Evolutionary conservation across 2,797 vertebrate genomes (phyloP).

Genomic region (Hippopotamyrus pictus): DNA sequence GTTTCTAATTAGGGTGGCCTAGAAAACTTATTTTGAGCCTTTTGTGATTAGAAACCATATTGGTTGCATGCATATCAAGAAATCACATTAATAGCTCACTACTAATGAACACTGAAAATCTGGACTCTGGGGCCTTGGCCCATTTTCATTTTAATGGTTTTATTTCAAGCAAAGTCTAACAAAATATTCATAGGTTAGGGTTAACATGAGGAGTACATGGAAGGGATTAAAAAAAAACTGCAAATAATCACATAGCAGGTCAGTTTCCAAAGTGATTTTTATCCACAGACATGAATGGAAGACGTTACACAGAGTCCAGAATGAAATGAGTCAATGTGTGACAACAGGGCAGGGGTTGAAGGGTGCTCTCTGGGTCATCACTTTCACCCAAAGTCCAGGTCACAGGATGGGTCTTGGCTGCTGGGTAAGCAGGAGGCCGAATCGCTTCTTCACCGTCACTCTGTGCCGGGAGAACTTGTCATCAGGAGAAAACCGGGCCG

Average conservation of each 20-base stretch:
- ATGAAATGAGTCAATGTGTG: not conserved
- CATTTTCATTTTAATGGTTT: not conserved
- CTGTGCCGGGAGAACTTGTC: slow-evolving; percentile 84
- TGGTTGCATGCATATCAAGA: not conserved
- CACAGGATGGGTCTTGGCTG: slow-evolving; percentile 72
- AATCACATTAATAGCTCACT: slow-evolving; percentile 5
- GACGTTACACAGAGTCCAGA: not conserved
- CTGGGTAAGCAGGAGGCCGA: slow-evolving; percentile 78
- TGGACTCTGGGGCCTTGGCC: slow-evolving; percentile 2
- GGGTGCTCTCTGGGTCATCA: not conserved
- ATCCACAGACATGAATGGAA: not conserved
- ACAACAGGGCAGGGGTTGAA: not conserved
- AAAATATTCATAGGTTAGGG: not conserved
- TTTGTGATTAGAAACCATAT: slow-evolving; percentile 9
- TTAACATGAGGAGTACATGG: not conserved
- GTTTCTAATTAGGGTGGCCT: not conserved
- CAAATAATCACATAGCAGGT: not conserved
- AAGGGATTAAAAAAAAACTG: not conserved
- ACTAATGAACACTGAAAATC: not conserved
- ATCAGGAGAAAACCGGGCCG: slow-evolving; percentile 85
- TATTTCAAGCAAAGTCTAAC: not conserved
- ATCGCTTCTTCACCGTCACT: slow-evolving; percentile 79
- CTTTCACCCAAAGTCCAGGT: slow-evolving; percentile 14
- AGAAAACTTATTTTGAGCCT: slow-evolving; percentile 12
- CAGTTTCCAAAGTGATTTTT: not conserved